Conservation (phyloP, 2,888 invertebrate species). For the Drosophila lutescens region DNA sequence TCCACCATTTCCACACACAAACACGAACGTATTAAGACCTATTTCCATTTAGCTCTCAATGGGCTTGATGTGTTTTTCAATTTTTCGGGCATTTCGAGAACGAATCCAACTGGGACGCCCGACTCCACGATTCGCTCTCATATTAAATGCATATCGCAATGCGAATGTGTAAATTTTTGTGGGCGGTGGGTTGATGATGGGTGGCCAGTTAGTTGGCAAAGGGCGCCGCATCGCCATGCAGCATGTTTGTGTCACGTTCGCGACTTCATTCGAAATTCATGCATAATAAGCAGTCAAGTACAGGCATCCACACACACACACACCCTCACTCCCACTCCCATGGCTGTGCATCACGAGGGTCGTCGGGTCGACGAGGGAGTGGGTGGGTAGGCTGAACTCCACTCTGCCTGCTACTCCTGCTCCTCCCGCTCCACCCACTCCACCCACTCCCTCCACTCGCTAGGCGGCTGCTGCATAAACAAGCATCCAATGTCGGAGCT, state of each 20-base stretch:
- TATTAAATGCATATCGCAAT: constrained; percentile 76
- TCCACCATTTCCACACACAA: not conserved
- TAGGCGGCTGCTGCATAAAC: constrained; percentile 70
- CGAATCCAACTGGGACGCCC: constrained; percentile 21
- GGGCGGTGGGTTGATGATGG: constrained; percentile 15
- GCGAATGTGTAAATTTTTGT: constrained; percentile 72
- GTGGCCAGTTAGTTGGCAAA: constrained; percentile 22
- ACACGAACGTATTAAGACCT: constrained; percentile 9
- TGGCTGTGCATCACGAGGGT: constrained; percentile 54
- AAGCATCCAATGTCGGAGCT: constrained; percentile 72
- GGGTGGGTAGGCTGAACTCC: constrained; percentile 15
- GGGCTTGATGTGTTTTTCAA: constrained; percentile 69
- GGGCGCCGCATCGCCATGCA: constrained; percentile 37
- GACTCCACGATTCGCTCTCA: constrained; percentile 42
- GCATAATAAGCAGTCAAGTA: constrained; percentile 76
- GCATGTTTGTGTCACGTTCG: constrained; percentile 74
- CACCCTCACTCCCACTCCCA: constrained; percentile 16
- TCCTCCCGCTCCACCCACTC: constrained; percentile 4
- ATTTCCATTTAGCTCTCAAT: constrained; percentile 58
- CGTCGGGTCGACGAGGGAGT: constrained; percentile 42
- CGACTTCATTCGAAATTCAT: constrained; percentile 76
- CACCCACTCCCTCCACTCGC: not conserved
- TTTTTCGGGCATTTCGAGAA: constrained; percentile 37
- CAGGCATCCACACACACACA: constrained; percentile 47
- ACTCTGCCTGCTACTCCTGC: not conserved